Evolutionary conservation across 2,113 vertebrate species (phyloP).

Genomic region (Erinaceus europaeus): DNA sequence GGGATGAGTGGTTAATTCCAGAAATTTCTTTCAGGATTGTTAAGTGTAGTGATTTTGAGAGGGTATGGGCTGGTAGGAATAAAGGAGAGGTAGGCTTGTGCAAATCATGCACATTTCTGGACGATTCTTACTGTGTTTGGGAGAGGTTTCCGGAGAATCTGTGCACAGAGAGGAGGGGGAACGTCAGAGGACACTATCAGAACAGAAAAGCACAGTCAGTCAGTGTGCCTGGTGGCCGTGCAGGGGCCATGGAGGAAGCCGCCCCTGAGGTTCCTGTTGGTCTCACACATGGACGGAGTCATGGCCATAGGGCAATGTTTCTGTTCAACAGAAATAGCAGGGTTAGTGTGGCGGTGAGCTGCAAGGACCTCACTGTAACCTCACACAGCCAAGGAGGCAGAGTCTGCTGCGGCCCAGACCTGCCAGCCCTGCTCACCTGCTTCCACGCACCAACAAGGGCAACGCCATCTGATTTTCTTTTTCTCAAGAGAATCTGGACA

Average conservation of each 20-base stretch:
- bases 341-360: neutral
- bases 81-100: neutral
- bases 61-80: neutral
- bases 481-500: slow-evolving; percentile 33
- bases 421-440: neutral
- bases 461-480: neutral
- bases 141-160: neutral
- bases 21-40: slow-evolving; percentile 19
- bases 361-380: neutral
- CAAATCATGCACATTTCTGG: neutral
- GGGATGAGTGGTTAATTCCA: slow-evolving; percentile 5
- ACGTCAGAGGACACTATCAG: neutral
- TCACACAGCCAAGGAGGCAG: neutral
- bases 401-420: neutral
- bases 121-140: neutral
- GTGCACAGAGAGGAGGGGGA: neutral
- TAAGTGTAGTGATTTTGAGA: neutral
- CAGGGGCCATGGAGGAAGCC: neutral
- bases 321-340: neutral
- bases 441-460: neutral
- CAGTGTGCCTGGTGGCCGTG: neutral
- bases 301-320: slow-evolving; percentile 35
- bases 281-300: slow-evolving; percentile 15
- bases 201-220: neutral
- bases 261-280: neutral